A percentile compares a stretch with the other conserved stretches of the same genome.
Conservation (phyloP, 2,888 invertebrate species). For the Oxytorus armatus region DNA sequence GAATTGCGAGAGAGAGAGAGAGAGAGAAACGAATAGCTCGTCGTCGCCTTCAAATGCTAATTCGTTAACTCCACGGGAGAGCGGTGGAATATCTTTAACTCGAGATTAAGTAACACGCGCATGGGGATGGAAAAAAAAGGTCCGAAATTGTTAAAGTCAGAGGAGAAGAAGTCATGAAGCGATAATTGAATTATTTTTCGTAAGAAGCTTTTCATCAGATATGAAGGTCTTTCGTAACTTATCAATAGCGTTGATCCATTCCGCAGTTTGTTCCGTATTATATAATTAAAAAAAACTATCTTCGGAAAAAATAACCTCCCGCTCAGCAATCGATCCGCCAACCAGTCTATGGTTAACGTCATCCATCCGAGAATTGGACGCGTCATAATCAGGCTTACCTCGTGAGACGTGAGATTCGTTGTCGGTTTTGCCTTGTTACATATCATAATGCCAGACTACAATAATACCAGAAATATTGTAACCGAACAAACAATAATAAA, state of each 20-base stretch:
- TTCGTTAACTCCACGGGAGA: constrained; percentile 43
- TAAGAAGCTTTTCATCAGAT: constrained; percentile 39
- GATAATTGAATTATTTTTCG: constrained; percentile 47
- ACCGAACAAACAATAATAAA: constrained; percentile 10
- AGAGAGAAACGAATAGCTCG: constrained; percentile 23
- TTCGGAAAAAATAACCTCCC: too few relatives aligned
- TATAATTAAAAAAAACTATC: too few relatives aligned
- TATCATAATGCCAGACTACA: too few relatives aligned
- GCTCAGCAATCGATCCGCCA: too few relatives aligned
- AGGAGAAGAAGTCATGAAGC: constrained; percentile 14
- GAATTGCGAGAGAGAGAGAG: too few relatives aligned
- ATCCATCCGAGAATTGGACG: too few relatives aligned
- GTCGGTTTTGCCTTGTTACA: too few relatives aligned
- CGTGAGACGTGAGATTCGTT: too few relatives aligned
- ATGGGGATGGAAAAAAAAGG: constrained; percentile 41
- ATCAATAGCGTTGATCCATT: constrained; percentile 18
- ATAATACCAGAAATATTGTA: neutral
- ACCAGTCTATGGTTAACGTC: too few relatives aligned
- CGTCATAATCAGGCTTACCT: too few relatives aligned
- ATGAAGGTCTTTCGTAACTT: constrained; percentile 19
- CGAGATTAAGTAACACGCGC: constrained; percentile 32
- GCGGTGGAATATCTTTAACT: constrained; percentile 42
- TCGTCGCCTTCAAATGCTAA: constrained; percentile 57
- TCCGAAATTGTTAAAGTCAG: constrained; percentile 26
- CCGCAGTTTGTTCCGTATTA: constrained; percentile 16